Percentiles rank a stretch among this genome's conserved stretches.
Evolutionary conservation across 2,113 vertebrate species (phyloP).

Genomic region (Antennarius striatus): DNA sequence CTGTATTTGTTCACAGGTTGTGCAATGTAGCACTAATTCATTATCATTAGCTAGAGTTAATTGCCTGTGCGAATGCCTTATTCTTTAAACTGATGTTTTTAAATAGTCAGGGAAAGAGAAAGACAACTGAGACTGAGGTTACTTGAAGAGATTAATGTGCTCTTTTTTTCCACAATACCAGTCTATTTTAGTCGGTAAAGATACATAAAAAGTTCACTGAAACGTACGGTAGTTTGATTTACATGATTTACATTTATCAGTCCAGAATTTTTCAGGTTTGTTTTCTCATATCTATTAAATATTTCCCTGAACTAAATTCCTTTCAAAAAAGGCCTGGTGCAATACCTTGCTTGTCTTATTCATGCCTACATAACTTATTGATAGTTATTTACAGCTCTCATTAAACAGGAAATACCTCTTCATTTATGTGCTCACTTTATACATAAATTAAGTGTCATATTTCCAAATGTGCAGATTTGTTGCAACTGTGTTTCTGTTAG

Average conservation of each 20-base stretch:
- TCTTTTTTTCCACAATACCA: conserved; percentile 5
- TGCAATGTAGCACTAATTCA: conserved; percentile 59
- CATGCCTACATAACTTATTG: too few relatives aligned
- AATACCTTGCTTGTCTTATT: too few relatives aligned
- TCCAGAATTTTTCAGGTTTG: background rate
- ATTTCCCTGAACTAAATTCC: too few relatives aligned
- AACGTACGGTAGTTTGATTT: too few relatives aligned
- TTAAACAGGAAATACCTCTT: too few relatives aligned
- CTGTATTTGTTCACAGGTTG: conserved; percentile 50
- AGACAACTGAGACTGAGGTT: conserved; percentile 32
- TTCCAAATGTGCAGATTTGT: too few relatives aligned
- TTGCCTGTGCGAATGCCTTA: conserved; percentile 66
- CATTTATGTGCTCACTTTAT: too few relatives aligned
- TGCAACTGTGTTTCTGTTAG: too few relatives aligned
- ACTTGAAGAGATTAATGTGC: conserved; percentile 30
- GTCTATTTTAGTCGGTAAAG: conserved; percentile 2
- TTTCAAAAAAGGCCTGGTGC: too few relatives aligned
- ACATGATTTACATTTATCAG: background rate
- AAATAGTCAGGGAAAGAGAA: conserved; percentile 37
- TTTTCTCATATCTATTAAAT: too few relatives aligned
- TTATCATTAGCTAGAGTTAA: conserved; percentile 75
- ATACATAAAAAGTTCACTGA: background rate
- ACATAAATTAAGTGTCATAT: too few relatives aligned
- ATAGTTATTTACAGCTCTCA: too few relatives aligned
- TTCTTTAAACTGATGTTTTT: conserved; percentile 63